Conservation (phyloP, 2,888 invertebrate genomes). For the Chymomyza fuscimana region DNA sequence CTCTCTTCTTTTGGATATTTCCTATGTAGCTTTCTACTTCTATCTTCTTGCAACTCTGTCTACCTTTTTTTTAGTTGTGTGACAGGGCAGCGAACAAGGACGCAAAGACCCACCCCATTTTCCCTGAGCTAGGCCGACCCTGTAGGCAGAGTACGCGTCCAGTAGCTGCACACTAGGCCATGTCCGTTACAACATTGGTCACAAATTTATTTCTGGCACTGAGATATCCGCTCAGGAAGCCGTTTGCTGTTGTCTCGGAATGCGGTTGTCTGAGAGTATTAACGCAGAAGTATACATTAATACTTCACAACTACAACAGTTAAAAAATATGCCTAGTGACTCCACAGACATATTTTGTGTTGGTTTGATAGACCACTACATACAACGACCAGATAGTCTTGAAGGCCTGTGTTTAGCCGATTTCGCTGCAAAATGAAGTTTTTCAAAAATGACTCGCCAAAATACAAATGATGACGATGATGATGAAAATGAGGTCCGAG, state of each 20-base stretch:
- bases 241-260: neutral
- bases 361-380: slow-evolving; percentile 22
- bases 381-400: neutral
- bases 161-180: no score
- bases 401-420: neutral
- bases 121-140: no score
- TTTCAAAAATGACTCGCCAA: slow-evolving; percentile 3
- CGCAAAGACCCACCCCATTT: neutral
- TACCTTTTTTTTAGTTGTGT: no score
- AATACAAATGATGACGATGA: neutral
- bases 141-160: no score
- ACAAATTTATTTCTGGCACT: slow-evolving; percentile 12
- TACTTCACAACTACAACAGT: slow-evolving; percentile 1
- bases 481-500: slow-evolving; percentile 2
- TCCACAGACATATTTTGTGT: neutral
- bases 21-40: no score
- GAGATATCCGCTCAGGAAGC: slow-evolving; percentile 19
- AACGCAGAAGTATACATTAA: no score
- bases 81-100: no score
- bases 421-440: neutral
- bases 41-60: no score
- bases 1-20: no score
- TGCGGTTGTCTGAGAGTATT: no score
- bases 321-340: slow-evolving; percentile 17
- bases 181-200: no score